phyloP scores from a whole-genome alignment of 2,113 vertebrate genomes.

The Sceloporus undulatus region DNA sequence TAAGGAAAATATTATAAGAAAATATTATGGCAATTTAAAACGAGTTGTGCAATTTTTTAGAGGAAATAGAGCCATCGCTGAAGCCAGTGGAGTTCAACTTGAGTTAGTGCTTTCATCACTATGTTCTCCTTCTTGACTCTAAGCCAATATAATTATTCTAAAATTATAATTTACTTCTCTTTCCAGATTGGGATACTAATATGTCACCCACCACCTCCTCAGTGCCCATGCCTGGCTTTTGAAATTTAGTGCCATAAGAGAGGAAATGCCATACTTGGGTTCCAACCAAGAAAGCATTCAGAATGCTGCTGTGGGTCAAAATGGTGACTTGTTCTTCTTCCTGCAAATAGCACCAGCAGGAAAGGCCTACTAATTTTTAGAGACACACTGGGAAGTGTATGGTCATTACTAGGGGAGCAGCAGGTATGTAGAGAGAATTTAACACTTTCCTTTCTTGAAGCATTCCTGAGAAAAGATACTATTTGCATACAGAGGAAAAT shows the following conservation, averaged over 20 bases:
- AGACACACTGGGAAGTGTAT: neutral
- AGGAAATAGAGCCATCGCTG: neutral
- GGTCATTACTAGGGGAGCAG: neutral
- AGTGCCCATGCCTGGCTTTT: neutral
- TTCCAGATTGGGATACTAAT: neutral
- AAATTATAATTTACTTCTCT: neutral
- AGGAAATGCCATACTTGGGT: neutral
- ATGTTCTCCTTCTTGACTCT: constrained; percentile 11
- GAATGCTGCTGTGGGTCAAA: neutral
- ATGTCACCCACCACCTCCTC: neutral
- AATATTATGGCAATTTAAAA: constrained; percentile 22
- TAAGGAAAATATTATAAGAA: neutral
- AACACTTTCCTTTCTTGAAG: too few species aligned
- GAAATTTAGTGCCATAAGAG: neutral
- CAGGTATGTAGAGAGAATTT: neutral
- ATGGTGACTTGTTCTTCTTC: too few species aligned
- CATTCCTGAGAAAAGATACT: too few species aligned
- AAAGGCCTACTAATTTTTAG: neutral
- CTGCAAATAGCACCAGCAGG: neutral
- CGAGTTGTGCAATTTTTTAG: constrained; percentile 4
- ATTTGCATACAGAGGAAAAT: too few species aligned
- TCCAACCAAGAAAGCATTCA: neutral
- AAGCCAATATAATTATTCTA: neutral
- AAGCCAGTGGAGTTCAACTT: neutral
- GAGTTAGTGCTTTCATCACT: constrained; percentile 16